A percentile compares a stretch with the other conserved stretches of the same genome.
Conservation (phyloP, 2,888 invertebrate genomes). For the Zeuzera pyrina region DNA sequence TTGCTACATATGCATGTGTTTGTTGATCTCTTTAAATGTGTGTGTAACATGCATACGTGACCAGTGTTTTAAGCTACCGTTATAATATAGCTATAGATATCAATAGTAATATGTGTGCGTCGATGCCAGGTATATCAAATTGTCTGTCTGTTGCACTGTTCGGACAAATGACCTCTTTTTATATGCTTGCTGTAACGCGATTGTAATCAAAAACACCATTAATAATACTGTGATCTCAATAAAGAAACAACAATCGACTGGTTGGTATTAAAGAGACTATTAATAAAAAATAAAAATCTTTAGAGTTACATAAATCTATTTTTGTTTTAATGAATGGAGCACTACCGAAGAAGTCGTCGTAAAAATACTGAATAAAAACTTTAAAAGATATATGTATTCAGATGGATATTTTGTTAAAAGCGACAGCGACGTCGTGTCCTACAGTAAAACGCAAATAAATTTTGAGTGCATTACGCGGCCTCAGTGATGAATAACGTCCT, state of each 20-base stretch:
- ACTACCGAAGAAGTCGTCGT: slow-evolving; percentile 21
- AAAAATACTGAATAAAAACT: slow-evolving; percentile 31
- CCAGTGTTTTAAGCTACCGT: slow-evolving; percentile 40
- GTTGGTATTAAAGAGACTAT: slow-evolving; percentile 18
- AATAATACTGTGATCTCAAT: slow-evolving; percentile 34
- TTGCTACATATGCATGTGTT: slow-evolving; percentile 22
- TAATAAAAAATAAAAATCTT: slow-evolving; percentile 15
- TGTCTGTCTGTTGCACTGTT: slow-evolving; percentile 29
- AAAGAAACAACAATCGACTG: slow-evolving; percentile 27
- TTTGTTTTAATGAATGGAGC: slow-evolving; percentile 34
- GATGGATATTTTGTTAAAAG: slow-evolving; percentile 37
- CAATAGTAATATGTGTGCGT: slow-evolving; percentile 17
- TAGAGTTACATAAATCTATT: slow-evolving; percentile 27
- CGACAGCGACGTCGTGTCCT: slow-evolving; percentile 33
- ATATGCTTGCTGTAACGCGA: slow-evolving; percentile 30
- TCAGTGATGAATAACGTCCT: slow-evolving; percentile 58
- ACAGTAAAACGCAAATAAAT: slow-evolving; percentile 63
- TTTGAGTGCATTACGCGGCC: slow-evolving; percentile 51
- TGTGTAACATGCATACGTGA: slow-evolving; percentile 22
- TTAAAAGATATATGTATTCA: slow-evolving; percentile 37
- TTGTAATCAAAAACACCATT: slow-evolving; percentile 37
- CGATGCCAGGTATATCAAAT: slow-evolving; percentile 34
- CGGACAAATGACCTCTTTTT: slow-evolving; percentile 42
- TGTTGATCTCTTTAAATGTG: slow-evolving; percentile 18
- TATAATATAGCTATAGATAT: slow-evolving; percentile 20